A percentile compares a stretch with the other conserved stretches of the same genome.
Conservation (phyloP, 2,797 vertebrate species). For the Enoplosus armatus region DNA sequence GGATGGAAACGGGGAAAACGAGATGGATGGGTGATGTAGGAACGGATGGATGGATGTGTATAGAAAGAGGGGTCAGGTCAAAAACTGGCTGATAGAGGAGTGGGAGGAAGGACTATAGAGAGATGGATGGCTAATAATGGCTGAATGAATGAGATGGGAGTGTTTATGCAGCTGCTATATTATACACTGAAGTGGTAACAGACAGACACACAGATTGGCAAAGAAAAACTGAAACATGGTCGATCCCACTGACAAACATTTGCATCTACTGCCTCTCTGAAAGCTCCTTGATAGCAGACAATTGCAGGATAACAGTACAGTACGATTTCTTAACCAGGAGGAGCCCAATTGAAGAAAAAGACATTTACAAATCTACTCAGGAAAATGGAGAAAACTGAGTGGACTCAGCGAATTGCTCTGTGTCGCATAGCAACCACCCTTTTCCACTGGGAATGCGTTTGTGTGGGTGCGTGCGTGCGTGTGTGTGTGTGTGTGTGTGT, state of each 20-base stretch:
- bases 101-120: conserved; percentile 19
- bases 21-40: conserved; percentile 51
- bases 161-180: conserved; percentile 44
- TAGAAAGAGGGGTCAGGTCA: conserved; percentile 46
- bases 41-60: conserved; percentile 32
- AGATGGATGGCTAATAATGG: conserved; percentile 52
- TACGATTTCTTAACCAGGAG: conserved; percentile 30
- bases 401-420: conserved; percentile 60
- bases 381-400: conserved; percentile 61
- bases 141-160: conserved; percentile 51
- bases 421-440: conserved; percentile 83
- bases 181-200: conserved; percentile 13
- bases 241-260: conserved; percentile 24
- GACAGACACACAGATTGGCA: background rate
- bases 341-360: conserved; percentile 22
- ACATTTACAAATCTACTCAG: conserved; percentile 36
- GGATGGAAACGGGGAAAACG: conserved; percentile 35
- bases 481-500: conserved; percentile 21
- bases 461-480: conserved; percentile 22
- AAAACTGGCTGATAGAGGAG: conserved; percentile 42
- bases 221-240: conserved; percentile 5
- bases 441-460: conserved; percentile 45
- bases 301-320: background rate
- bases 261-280: conserved; percentile 19
- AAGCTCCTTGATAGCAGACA: background rate